phyloP scores from a whole-genome alignment of 2,888 invertebrate genomes.

The Serripes groenlandicus region DNA sequence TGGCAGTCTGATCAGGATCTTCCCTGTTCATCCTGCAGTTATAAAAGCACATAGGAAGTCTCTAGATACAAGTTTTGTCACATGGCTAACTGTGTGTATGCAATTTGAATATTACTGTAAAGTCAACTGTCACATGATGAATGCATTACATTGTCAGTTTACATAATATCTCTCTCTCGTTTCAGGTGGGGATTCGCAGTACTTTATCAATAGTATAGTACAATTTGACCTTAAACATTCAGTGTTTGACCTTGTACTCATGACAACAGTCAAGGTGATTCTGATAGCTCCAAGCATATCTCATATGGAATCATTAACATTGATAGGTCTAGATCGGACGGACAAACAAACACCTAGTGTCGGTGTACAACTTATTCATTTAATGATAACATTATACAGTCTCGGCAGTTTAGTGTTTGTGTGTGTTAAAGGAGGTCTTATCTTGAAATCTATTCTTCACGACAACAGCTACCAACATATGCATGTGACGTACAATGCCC shows the following conservation, averaged over 20 bases:
- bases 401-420: constrained; percentile 70
- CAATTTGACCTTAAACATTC: constrained; percentile 79
- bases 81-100: too few relatives aligned
- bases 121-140: too few relatives aligned
- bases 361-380: constrained; percentile 60
- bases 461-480: constrained; percentile 71
- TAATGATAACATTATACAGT: constrained; percentile 56
- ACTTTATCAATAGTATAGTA: constrained; percentile 83
- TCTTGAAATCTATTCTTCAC: constrained; percentile 75
- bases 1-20: too few relatives aligned
- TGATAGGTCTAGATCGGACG: constrained; percentile 71
- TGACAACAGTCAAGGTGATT: constrained; percentile 78
- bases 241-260: constrained; percentile 83
- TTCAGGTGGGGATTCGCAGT: constrained; percentile 82
- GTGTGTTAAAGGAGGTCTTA: constrained; percentile 76
- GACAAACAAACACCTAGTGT: constrained; percentile 57
- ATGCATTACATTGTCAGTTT: too few relatives aligned
- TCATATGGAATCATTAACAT: constrained; percentile 72
- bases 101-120: too few relatives aligned
- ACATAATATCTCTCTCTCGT: constrained; percentile 24
- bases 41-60: too few relatives aligned
- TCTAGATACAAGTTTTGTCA: too few relatives aligned
- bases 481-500: constrained; percentile 80
- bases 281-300: constrained; percentile 71
- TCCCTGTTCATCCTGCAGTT: too few relatives aligned